Base-by-base conservation (phyloP, 2,888 invertebrate genomes). In the Drepanosiphum platanoidis region DNA sequence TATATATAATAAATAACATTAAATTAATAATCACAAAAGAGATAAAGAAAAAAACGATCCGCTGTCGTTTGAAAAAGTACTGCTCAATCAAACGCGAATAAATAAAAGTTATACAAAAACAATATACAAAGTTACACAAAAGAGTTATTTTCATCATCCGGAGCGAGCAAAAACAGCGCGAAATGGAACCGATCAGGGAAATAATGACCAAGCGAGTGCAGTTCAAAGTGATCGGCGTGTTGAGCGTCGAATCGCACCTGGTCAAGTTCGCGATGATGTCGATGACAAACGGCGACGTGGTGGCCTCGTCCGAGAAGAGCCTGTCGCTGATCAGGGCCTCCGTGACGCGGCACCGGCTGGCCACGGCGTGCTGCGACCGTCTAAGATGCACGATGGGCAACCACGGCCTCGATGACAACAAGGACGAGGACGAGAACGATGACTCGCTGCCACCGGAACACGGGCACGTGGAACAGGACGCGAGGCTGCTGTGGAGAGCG, bases 401-500 rank as follows among this genome's bases (percentile, higher is more conserved):
- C 42, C 13, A 32, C 52, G n/a, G 22, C 32, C 1, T n/a, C n/a
- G 1, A 9, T n/a, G 32, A n/a, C 9, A 3, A 5, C 22, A 18
- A 11, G 27, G 42, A 34, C n/a, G 9, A 39, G 9, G 39, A 7
- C 39, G 39, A 3, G 3, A 3, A 0, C 52, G 52, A 1, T 18
- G 18, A 18, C 18, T 2, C 15, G 27, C 22, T 11, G 27, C 36
- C 64, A 22, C 30, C 9, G 27, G 34, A 18, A 1, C 18, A 15
- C 18, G 70, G 81, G 3, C 7, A 13, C 36, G 81, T 82, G 30
- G 81, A 82, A 61, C 81, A 82, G 30, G 61, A 61, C 13, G 61
- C 81, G 36, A 22, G 9, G 22, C 0, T 7, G 15, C 1, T 82
- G 0, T 82, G 81, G 81, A 30, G n/a, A 2, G 81, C 81, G 13